Base-by-base conservation (phyloP, 2,888 invertebrate genomes). In the Epistrophe eligans region DNA sequence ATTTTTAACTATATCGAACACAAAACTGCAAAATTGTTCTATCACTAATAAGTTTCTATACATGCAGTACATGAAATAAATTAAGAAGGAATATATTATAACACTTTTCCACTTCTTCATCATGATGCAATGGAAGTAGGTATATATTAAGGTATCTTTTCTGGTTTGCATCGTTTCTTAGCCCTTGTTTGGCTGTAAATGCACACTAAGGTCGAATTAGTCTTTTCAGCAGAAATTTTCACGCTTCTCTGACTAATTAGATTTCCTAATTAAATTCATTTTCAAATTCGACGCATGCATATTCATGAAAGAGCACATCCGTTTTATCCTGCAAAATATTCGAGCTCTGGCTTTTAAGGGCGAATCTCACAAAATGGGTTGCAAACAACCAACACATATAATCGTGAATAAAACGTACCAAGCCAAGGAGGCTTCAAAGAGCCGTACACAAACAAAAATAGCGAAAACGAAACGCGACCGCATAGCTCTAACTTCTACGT, bases 241-340 rank as follows among this genome's bases (percentile, higher is more conserved):
- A 92, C 92, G 92, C 92, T 91, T 91, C 91, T 92, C 91, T 92
- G 92, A 92, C 92, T 92, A 92, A 92, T 92, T 92, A 92, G 92
- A 92, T 92, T 92, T 92, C 92, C 92, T 92, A 92, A 92, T 92
- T 92, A 92, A 92, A 92, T 92, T 92, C 88, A 83, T 80, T 84
- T 88, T 88, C 79, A 88, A 77, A 84, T 77, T 80, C 77, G 73
- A 79, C 84, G 76, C 76, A 88, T 88, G 88, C 88, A 88, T 88
- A 88, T 91, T 91, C 90, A 90, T 91, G 90, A 87, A 79, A 87
- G 79, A 58, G 58, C 60, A 83, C 52, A 79, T 87, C 66, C 79
- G 74, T 74, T 83, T 64, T 70, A 84, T 70, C 48, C 43, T 15
- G 76, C 64, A 80, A 79, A n/a, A 79, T 62, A 58, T 79, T 74